phyloP scores from a whole-genome alignment of 64 coral and sea anemone species.

The Orbicella faveolata region DNA sequence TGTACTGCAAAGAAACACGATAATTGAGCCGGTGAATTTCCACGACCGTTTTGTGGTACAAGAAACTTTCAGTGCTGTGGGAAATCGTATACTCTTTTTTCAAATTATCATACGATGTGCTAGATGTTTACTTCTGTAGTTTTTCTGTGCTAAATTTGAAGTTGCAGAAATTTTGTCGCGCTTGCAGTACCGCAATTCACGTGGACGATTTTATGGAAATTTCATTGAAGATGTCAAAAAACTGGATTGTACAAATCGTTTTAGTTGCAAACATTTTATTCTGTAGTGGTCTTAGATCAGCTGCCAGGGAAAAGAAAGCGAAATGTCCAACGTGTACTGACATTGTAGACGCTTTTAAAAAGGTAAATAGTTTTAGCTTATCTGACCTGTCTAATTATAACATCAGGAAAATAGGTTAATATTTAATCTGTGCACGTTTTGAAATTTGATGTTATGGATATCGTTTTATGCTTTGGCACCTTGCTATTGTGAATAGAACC shows the following conservation, averaged over 20 bases:
- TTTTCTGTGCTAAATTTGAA: background rate
- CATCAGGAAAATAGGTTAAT: background rate
- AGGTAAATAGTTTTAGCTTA: conserved; percentile 58
- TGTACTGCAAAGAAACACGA: background rate
- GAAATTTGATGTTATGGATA: background rate
- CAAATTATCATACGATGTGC: background rate
- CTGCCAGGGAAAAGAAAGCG: conserved; percentile 66
- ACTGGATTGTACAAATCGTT: conserved; percentile 22
- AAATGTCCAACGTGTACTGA: conserved; percentile 78
- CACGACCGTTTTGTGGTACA: background rate
- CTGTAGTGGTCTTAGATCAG: conserved; percentile 9
- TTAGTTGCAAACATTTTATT: conserved; percentile 35
- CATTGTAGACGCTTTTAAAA: conserved; percentile 85
- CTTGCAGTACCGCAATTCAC: background rate
- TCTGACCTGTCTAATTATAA: background rate
- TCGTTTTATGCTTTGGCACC: no score
- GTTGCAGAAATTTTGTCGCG: background rate
- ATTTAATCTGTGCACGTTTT: background rate
- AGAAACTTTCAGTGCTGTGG: background rate
- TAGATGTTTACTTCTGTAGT: background rate
- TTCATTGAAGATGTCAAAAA: conserved; percentile 38
- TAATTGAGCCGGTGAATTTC: background rate
- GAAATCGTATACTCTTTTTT: background rate
- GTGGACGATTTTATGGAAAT: background rate
- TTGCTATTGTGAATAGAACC: no score